Evolutionary conservation across 2,888 invertebrate species (phyloP), one percentile per base, ranked within the genome.

Genomic region (Ormia ochracea): DNA sequence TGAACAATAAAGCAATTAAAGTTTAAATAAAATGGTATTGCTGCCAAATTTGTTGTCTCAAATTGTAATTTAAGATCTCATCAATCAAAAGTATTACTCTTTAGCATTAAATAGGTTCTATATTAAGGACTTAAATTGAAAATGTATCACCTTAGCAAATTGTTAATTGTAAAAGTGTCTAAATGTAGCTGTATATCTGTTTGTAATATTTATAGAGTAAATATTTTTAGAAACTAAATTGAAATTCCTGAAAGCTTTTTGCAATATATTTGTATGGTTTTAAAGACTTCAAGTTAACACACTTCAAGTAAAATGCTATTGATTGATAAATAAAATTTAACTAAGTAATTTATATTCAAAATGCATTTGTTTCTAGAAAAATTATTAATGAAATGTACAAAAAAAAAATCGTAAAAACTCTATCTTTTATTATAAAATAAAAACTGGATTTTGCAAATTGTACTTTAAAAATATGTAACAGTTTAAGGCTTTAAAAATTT

Each of bases 341-440:
- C 9, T n/a, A 68, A 52, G 17, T 21, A 26, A 75, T 70, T 69
- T 61, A 33, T 69, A 76, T 76, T 43, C 61, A 56, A 45, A 54
- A 43, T 9, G 7, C 38, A 38, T 7, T 4, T 9, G 9, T 4
- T 19, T 17, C 2, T 0, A 26, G 17, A 28, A 23, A 23, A 41
- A 41, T 38, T 26, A 28, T 38, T 50, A 14, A 26, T 38, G 4
- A 21, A 38, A 38, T 33, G 1, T 23, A 1, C n/a, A n/a, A n/a
- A n/a, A n/a, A n/a, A n/a, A n/a, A n/a, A n/a, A n/a, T n/a, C n/a
- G n/a, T n/a, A n/a, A n/a, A n/a, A n/a, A n/a, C n/a, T n/a, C 1
- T 7, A 48, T 5, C 21, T 54, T 19, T 31, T 52, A 6, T 54
- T 31, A 10, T n/a, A 26, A 48, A 2, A 3, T 12, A 2, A n/a